Percentiles rank a stretch among this genome's conserved stretches.
phyloP scores from a whole-genome alignment of 1,140 invertebrate species.

The Trichoplusia ni region DNA sequence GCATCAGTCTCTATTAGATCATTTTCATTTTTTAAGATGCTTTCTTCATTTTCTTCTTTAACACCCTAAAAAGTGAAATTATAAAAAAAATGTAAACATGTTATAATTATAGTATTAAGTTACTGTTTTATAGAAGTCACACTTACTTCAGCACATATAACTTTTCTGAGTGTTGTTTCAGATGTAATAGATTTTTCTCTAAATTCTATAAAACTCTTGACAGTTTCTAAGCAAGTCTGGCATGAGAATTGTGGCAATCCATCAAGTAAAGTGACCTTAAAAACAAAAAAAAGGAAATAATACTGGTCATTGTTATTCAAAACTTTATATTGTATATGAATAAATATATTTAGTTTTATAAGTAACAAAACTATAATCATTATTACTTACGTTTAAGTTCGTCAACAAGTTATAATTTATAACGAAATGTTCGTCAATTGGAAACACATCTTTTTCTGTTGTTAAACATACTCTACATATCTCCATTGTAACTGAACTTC shows the following conservation, averaged over 20 bases:
- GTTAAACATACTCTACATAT: constrained; percentile 62
- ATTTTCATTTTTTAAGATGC: not conserved
- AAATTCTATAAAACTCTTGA: constrained; percentile 56
- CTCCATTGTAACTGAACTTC: too few relatives aligned
- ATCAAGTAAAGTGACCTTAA: constrained; percentile 52
- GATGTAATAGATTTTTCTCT: constrained; percentile 54
- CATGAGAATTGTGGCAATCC: constrained; percentile 52
- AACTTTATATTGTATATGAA: not conserved
- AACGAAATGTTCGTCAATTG: constrained; percentile 52
- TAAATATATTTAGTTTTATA: not conserved
- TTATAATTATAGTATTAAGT: not conserved
- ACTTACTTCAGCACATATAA: constrained; percentile 21
- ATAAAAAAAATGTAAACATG: not conserved
- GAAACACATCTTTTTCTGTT: constrained; percentile 39
- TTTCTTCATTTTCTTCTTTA: constrained; percentile 7
- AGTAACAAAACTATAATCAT: not conserved
- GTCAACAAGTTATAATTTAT: constrained; percentile 59
- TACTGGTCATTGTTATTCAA: too few relatives aligned
- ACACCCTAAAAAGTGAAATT: constrained; percentile 10
- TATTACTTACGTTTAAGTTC: constrained; percentile 55
- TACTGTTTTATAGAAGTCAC: not conserved
- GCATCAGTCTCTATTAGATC: not conserved
- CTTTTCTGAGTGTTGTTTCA: constrained; percentile 37
- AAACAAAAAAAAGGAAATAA: constrained; percentile 29
- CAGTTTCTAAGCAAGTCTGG: constrained; percentile 43